Evolutionary conservation across 2,888 invertebrate species (phyloP), one percentile per base, ranked within the genome.

Genomic region (Drosophila falleni): DNA sequence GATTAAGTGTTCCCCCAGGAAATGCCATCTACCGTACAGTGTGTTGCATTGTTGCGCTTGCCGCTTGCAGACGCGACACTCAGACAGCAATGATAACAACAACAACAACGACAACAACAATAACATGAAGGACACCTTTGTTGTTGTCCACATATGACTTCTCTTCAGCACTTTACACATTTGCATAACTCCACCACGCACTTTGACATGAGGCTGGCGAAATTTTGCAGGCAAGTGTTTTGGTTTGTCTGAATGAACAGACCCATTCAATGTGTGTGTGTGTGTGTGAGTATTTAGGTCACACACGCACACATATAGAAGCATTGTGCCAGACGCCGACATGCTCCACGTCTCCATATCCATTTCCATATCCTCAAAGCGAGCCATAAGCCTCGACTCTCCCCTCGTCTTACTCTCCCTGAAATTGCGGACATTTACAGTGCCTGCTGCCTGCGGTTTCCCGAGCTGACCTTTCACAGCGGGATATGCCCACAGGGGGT

Each of bases 121-220:
- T 35, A 41, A 19, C 59, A 56, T 35, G 46, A 51, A 50, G 42
- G 44, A 73, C 80, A 75, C 80, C 71, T 65, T 39, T 76, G 42
- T 33, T 19, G 50, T 61, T 47, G 44, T 49, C 46, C 58, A 53
- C 64, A 53, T 47, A 41, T 51, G 50, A 55, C 49, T 51, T 41
- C 70, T 44, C 41, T 44, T 37, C 61, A 71, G 71, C 83, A 77
- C 67, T 74, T 77, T 71, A 54, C 71, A 71, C 74, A 84, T 84
- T 84, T 84, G 87, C 84, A 84, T 89, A 84, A 89, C 84, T 89
- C 73, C 80, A 67, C 63, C 81, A 84, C 89, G 89, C 89, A 84
- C 87, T 84, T 89, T 84, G 84, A 84, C 80, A 87, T 81, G 85
- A 67, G 71, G 70, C 73, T 65, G 83, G 67, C 72, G 67, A 75